Evolutionary conservation across 1,140 invertebrate species (phyloP).

Genomic region (Dendrolimus kikuchii): DNA sequence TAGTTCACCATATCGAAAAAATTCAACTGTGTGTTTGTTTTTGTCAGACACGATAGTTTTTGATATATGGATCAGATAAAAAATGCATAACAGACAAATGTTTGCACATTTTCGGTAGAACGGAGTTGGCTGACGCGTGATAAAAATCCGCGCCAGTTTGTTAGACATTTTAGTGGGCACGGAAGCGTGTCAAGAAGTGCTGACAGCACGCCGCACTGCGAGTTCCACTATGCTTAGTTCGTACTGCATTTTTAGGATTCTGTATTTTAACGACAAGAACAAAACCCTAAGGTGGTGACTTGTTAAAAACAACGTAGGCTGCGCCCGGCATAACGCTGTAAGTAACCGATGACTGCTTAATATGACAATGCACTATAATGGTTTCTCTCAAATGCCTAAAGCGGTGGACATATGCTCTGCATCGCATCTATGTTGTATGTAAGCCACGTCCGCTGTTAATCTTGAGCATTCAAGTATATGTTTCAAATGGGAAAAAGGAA

Average conservation of each 20-base stretch:
- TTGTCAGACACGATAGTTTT: conserved; percentile 36
- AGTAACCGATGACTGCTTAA: too few relatives aligned
- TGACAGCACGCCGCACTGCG: conserved; percentile 23
- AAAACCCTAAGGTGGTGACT: too few relatives aligned
- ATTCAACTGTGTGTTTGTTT: conserved; percentile 37
- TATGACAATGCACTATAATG: too few relatives aligned
- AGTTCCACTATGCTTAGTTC: conserved; percentile 12
- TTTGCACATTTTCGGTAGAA: conserved; percentile 25
- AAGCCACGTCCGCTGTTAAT: too few relatives aligned
- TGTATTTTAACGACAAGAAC: too few relatives aligned
- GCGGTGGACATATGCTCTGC: too few relatives aligned
- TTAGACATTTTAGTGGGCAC: conserved; percentile 23
- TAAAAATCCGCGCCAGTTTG: conserved; percentile 34
- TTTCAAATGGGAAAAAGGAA: too few relatives aligned
- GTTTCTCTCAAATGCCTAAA: too few relatives aligned
- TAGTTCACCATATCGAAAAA: conserved; percentile 35
- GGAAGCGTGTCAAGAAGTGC: conserved; percentile 33
- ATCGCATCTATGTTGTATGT: too few relatives aligned
- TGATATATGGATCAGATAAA: conserved; percentile 36
- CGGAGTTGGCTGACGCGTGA: conserved; percentile 21
- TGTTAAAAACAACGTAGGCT: too few relatives aligned
- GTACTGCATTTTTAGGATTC: conserved; percentile 11
- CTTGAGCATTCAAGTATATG: too few relatives aligned
- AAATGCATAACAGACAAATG: conserved; percentile 41
- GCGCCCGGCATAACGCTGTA: too few relatives aligned